These are phyloP conservation scores for Syritta pipiens DNA, from an alignment of 2,888 invertebrate genomes.

Conservation along the genomic window DNA sequence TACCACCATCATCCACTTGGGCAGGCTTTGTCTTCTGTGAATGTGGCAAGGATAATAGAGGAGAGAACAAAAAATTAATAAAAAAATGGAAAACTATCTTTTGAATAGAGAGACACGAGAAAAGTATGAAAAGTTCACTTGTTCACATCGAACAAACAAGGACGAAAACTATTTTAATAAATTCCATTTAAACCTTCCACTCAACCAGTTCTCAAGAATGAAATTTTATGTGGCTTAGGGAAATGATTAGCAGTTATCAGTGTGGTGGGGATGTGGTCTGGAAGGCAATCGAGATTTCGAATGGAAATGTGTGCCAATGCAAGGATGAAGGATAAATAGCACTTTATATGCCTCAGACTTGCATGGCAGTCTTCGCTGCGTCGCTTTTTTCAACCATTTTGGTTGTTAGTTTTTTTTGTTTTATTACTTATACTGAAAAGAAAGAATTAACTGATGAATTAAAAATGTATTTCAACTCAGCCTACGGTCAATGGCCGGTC, in stretches of 20 bases:
- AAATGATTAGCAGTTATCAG: constrained; percentile 33
- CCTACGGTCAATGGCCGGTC: too few relatives aligned
- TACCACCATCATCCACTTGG: constrained; percentile 38
- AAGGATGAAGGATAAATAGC: too few relatives aligned
- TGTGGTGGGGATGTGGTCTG: background rate
- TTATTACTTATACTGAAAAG: too few relatives aligned
- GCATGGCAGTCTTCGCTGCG: too few relatives aligned
- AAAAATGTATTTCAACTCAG: too few relatives aligned
- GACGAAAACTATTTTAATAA: constrained; percentile 59
- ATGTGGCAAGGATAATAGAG: constrained; percentile 55
- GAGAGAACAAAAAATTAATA: constrained; percentile 1
- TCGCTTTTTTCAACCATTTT: too few relatives aligned
- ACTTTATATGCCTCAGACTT: too few relatives aligned
- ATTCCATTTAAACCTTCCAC: constrained; percentile 29
- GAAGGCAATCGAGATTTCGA: background rate
- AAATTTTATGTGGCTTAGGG: background rate
- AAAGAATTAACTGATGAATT: too few relatives aligned
- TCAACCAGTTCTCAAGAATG: background rate
- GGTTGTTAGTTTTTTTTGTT: too few relatives aligned
- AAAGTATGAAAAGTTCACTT: constrained; percentile 41
- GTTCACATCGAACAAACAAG: constrained; percentile 49
- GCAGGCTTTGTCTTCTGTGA: constrained; percentile 62
- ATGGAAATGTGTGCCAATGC: constrained; percentile 11
- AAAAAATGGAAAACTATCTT: constrained; percentile 25
- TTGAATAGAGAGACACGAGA: constrained; percentile 17